Evolutionary conservation across 2,888 invertebrate genomes (phyloP).

Genomic region (Sericinus montela): DNA sequence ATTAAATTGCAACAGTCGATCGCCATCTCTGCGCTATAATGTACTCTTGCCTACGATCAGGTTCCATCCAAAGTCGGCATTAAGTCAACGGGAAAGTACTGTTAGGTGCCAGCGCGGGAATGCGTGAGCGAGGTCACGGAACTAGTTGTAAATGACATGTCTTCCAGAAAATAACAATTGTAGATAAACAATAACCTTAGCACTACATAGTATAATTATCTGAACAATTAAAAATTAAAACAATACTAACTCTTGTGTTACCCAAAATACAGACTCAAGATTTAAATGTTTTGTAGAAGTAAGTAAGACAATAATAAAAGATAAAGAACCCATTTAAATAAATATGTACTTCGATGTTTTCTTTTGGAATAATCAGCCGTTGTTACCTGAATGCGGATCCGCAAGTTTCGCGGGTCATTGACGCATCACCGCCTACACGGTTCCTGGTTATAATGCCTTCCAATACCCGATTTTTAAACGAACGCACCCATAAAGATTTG

Average conservation of each 20-base stretch:
- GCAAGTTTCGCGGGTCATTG: slow-evolving; percentile 76
- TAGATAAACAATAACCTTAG: slow-evolving; percentile 44
- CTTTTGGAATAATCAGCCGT: slow-evolving; percentile 37
- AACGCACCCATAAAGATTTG: slow-evolving; percentile 35
- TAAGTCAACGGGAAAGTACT: slow-evolving; percentile 79
- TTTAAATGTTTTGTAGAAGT: too few relatives aligned
- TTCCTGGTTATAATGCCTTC: slow-evolving; percentile 48
- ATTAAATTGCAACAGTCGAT: slow-evolving; percentile 75
- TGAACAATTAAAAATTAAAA: too few relatives aligned
- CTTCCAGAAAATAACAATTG: slow-evolving; percentile 64
- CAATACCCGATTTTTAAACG: slow-evolving; percentile 22
- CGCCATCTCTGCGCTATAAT: slow-evolving; percentile 65
- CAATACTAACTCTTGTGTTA: too few relatives aligned
- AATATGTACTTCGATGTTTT: slow-evolving; percentile 1
- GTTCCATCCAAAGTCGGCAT: slow-evolving; percentile 76
- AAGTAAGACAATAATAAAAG: too few relatives aligned
- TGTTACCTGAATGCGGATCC: slow-evolving; percentile 72
- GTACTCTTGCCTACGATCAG: slow-evolving; percentile 74
- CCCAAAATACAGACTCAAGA: too few relatives aligned
- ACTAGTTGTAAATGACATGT: slow-evolving; percentile 73
- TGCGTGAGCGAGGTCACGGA: slow-evolving; percentile 80
- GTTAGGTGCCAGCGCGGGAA: slow-evolving; percentile 79
- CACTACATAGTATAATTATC: neutral
- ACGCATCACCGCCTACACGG: slow-evolving; percentile 71
- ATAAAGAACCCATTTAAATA: neutral